These are phyloP conservation scores for Oreortyx pictus DNA, from an alignment of 2,797 vertebrate genomes.

Conservation along the genomic window DNA sequence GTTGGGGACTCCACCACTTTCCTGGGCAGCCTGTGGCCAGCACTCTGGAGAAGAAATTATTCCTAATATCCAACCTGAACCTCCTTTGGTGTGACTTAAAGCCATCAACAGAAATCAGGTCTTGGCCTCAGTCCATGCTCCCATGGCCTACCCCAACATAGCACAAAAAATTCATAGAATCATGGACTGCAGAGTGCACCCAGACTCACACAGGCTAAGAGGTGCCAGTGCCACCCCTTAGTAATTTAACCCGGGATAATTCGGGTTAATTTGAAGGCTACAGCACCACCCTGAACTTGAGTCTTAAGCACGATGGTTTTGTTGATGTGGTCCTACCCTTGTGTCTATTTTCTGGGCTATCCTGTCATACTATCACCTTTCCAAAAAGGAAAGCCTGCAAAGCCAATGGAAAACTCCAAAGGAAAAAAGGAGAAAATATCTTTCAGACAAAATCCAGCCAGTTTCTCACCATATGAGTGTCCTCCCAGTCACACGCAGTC, in stretches of 20 bases:
- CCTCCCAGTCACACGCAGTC: not conserved
- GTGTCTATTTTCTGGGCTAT: not conserved
- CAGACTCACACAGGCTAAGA: not conserved
- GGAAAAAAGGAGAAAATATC: not conserved
- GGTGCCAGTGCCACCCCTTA: not conserved
- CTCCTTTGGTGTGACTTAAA: no score
- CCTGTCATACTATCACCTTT: not conserved
- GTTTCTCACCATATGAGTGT: not conserved
- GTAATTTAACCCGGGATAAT: not conserved
- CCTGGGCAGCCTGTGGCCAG: no score
- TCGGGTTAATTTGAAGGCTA: not conserved
- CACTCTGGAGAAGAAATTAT: no score
- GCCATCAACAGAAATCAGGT: not conserved
- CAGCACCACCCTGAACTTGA: not conserved
- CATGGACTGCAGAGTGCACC: not conserved
- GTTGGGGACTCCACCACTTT: no score
- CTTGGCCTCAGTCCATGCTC: rapidly evolving
- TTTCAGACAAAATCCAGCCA: not conserved
- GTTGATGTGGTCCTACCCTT: no score
- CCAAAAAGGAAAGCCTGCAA: not conserved
- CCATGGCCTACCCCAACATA: rapidly evolving
- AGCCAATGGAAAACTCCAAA: not conserved
- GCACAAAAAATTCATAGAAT: not conserved
- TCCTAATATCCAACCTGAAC: no score
- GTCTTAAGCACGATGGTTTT: not conserved